A percentile compares a stretch with the other conserved stretches of the same genome.
phyloP scores from a whole-genome alignment of 1,140 invertebrate species.

The Drosophila chauvacae region DNA sequence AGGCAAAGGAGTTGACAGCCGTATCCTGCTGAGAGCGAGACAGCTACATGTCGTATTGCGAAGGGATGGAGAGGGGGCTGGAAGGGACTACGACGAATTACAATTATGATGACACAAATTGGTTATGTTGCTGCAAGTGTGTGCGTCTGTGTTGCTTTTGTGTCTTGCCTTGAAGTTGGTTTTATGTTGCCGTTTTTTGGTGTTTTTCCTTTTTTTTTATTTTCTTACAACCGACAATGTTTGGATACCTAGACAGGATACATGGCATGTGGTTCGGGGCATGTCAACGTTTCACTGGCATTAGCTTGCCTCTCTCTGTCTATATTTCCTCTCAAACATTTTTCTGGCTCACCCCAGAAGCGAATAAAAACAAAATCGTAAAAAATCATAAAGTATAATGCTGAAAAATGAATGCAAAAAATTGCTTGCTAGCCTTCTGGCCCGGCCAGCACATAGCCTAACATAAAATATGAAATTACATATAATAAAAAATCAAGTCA shows the following conservation, averaged over 20 bases:
- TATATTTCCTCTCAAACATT: conserved; percentile 27
- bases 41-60: conserved; percentile 15
- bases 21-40: conserved; percentile 35
- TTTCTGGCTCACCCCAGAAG: conserved; percentile 34
- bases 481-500: conserved; percentile 79
- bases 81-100: conserved; percentile 60
- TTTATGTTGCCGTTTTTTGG: conserved; percentile 25
- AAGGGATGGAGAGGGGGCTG: neutral
- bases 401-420: conserved; percentile 75
- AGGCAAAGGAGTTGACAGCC: conserved; percentile 54
- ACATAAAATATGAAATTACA: conserved; percentile 77
- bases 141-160: conserved; percentile 31
- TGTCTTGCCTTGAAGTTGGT: conserved; percentile 43
- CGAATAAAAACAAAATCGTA: conserved; percentile 74
- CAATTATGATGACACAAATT: conserved; percentile 83
- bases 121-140: conserved; percentile 69
- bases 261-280: conserved; percentile 61
- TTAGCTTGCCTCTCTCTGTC: conserved; percentile 33
- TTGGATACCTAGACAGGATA: conserved; percentile 62
- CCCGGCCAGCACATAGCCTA: conserved; percentile 31
- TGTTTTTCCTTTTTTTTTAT: conserved; percentile 22
- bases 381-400: conserved; percentile 76
- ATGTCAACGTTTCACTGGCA: conserved; percentile 64
- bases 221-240: conserved; percentile 60
- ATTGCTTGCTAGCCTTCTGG: conserved; percentile 59